Evolutionary conservation across 23 tunicate genomes (phyloP), one percentile per base, ranked within the genome.

Genomic region (Styela plicata): DNA sequence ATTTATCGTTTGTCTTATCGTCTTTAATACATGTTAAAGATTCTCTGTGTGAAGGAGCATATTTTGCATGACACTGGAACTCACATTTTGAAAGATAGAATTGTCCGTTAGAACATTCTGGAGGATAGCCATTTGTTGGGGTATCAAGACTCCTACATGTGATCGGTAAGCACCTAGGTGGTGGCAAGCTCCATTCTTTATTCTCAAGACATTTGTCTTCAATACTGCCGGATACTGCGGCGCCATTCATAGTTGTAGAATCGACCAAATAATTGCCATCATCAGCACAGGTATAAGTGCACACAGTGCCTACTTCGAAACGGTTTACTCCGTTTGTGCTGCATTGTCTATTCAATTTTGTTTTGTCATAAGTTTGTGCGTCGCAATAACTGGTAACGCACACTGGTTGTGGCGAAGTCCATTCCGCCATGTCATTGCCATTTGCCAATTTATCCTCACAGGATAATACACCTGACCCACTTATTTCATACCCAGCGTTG

Each of bases 61-160:
- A 44, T 44, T 44, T 44, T 44, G 37, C 34, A 16, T 71, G 24
- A 17, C 77, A 71, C 37, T 22, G 35, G 17, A 71, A 71, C 13
- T 71, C 37, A 71, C 77, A 71, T 32, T 26, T 71, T 30, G 77
- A 71, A 2, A 21, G 7, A 71, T 26, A 71, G 17, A 26, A 31
- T 13, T 71, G 26, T 26, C 34, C 77, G 36, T 32, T 71, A 32
- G 77, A 28, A 17, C 77, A 71, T 26, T 33, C 32, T 7, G 34
- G 32, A 32, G 24, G 36, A 36, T 34, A 28, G 26, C 77, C 77
- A 32, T 71, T 31, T 30, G 17, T 34, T 3, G 77, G 77, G 13
- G 34, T 71, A 27, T 2, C 36, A 2, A 71, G 77, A 28, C 36
- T 71, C 17, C 17, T 27, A 30, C 77, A 71, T 71, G 5, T 71